phyloP scores from a whole-genome alignment of 1,140 invertebrate genomes.

The Nasonia giraulti region DNA sequence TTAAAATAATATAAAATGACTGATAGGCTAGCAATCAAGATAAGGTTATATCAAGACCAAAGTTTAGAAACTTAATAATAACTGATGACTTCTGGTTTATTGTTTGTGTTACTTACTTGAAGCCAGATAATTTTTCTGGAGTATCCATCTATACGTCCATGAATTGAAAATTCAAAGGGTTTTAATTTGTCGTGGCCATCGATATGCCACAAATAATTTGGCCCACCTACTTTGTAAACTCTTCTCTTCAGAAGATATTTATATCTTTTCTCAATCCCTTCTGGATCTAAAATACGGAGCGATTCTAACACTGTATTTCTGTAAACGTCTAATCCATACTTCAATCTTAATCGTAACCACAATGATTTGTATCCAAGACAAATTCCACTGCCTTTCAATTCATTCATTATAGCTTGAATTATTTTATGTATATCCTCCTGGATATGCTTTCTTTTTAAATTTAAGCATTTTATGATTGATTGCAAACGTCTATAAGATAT shows the following conservation, averaged over 20 bases:
- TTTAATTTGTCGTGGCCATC: conserved; percentile 61
- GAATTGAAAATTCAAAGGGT: conserved; percentile 58
- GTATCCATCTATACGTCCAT: conserved; percentile 63
- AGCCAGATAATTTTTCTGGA: conserved; percentile 61
- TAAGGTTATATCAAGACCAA: too few relatives aligned
- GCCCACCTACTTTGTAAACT: conserved; percentile 56
- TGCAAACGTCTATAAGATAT: not conserved
- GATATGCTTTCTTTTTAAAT: conserved; percentile 3
- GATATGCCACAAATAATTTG: conserved; percentile 62
- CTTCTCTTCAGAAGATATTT: conserved; percentile 51
- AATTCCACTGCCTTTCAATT: conserved; percentile 33
- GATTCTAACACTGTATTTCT: conserved; percentile 20
- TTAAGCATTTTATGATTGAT: not conserved
- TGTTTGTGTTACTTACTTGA: conserved; percentile 54
- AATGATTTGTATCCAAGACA: conserved; percentile 37
- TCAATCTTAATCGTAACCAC: conserved; percentile 30
- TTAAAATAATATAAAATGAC: too few relatives aligned
- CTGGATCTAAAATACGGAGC: conserved; percentile 42
- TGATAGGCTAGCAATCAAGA: too few relatives aligned
- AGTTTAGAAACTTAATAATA: too few relatives aligned
- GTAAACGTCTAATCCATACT: conserved; percentile 20
- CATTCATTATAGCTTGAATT: not conserved
- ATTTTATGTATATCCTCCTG: not conserved
- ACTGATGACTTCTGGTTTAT: conserved; percentile 47
- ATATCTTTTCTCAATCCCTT: conserved; percentile 26